Conservation (phyloP, 2,113 vertebrate species). For the Sceloporus tristichus region DNA sequence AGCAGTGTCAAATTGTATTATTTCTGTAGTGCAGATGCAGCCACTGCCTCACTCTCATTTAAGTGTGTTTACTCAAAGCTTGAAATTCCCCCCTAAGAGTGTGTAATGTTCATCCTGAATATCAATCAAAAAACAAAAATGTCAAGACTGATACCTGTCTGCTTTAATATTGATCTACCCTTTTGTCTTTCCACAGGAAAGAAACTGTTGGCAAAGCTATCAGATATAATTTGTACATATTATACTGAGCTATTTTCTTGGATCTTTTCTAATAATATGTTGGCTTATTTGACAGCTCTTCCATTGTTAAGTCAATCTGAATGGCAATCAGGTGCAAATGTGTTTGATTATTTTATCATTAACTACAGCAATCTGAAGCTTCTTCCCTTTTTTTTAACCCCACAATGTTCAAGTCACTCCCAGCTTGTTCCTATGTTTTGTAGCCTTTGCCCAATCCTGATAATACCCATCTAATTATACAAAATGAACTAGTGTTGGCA, state of each 20-base stretch:
- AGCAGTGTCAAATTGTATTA: no score
- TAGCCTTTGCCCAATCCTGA: slow-evolving; percentile 15
- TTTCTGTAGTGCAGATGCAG: no score
- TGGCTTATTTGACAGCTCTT: slow-evolving; percentile 68
- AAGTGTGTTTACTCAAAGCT: no score
- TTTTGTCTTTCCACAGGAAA: slow-evolving; percentile 44
- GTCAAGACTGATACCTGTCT: slow-evolving; percentile 25
- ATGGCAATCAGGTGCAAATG: slow-evolving; percentile 64
- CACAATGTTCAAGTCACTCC: slow-evolving; percentile 23
- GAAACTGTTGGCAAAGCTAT: slow-evolving; percentile 48
- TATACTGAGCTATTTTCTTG: slow-evolving; percentile 56
- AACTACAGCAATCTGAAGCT: slow-evolving; percentile 47
- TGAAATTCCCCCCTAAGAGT: neutral
- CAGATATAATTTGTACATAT: slow-evolving; percentile 48
- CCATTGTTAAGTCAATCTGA: slow-evolving; percentile 55
- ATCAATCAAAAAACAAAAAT: neutral
- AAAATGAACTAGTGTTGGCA: neutral
- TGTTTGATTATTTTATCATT: slow-evolving; percentile 67
- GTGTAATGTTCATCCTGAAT: neutral
- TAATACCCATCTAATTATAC: slow-evolving; percentile 1
- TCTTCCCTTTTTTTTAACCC: slow-evolving; percentile 26
- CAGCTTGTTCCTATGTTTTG: slow-evolving; percentile 43
- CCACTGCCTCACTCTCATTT: neutral
- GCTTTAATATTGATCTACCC: neutral
- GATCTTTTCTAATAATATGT: slow-evolving; percentile 65